phyloP scores from a whole-genome alignment of 2,797 vertebrate genomes.

The Botia almorhae region DNA sequence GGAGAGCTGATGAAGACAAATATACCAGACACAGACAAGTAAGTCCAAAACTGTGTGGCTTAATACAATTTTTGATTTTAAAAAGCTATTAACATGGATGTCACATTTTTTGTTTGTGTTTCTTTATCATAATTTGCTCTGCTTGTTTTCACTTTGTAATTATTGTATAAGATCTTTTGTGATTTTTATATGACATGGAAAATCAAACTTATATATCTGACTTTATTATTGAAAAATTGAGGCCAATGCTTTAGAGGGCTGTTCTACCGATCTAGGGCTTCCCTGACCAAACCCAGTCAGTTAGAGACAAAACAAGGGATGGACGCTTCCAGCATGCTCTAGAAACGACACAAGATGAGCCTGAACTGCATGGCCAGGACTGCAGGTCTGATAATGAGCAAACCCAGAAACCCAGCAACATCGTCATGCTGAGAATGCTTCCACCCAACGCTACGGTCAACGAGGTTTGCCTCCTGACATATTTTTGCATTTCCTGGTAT shows the following conservation, averaged over 20 bases:
- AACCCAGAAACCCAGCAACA: constrained; percentile 88
- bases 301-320: constrained; percentile 54
- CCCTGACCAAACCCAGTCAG: constrained; percentile 58
- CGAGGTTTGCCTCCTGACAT: constrained; percentile 74
- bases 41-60: too few species aligned
- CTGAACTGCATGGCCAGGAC: constrained; percentile 89
- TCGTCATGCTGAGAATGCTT: constrained; percentile 93
- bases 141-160: too few species aligned
- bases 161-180: neutral
- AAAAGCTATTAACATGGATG: too few species aligned
- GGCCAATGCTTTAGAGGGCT: neutral
- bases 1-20: constrained; percentile 71
- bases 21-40: constrained; percentile 58
- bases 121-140: too few species aligned
- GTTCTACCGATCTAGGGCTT: constrained; percentile 61
- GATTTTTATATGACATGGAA: neutral
- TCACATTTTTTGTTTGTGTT: too few species aligned
- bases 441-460: constrained; percentile 87
- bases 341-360: constrained; percentile 70
- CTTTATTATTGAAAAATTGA: neutral
- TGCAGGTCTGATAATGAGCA: constrained; percentile 86
- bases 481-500: too few species aligned
- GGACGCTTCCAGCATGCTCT: constrained; percentile 33
- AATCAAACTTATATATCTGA: neutral
- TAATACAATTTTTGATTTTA: too few species aligned